Evolutionary conservation across 2,888 invertebrate genomes (phyloP).

Genomic region (Cosmia pyralina): DNA sequence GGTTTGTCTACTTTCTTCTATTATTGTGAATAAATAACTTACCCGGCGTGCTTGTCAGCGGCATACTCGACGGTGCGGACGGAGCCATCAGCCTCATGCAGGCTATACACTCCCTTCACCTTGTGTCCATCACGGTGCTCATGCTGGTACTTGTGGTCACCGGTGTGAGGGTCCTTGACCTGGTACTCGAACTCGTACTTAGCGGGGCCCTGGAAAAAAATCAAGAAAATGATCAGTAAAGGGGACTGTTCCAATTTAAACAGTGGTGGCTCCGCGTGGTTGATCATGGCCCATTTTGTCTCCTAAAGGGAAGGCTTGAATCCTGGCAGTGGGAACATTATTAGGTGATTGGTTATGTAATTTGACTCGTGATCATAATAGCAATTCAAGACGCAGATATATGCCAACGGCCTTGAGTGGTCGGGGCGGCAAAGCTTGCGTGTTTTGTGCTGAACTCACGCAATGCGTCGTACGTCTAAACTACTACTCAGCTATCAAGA

Average conservation of each 20-base stretch:
- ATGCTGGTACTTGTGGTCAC: constrained; percentile 90
- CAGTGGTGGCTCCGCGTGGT: background rate
- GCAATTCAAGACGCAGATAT: background rate
- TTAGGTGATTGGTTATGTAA: background rate
- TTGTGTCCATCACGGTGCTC: constrained; percentile 90
- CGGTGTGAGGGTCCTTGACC: constrained; percentile 89
- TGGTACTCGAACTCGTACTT: constrained; percentile 89
- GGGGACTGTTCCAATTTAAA: background rate
- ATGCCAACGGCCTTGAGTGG: too few species aligned
- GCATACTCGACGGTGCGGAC: constrained; percentile 86
- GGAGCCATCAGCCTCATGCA: constrained; percentile 86
- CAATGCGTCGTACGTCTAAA: too few species aligned
- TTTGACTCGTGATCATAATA: background rate
- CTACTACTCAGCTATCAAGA: too few species aligned
- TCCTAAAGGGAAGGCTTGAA: background rate
- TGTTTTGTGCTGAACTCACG: too few species aligned
- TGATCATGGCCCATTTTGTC: background rate
- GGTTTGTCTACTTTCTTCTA: too few species aligned
- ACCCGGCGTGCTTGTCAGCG: constrained; percentile 86
- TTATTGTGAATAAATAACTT: constrained; percentile 46
- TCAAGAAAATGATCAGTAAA: background rate
- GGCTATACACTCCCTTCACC: constrained; percentile 88
- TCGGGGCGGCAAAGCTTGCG: too few species aligned
- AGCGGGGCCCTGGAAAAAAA: constrained; percentile 80
- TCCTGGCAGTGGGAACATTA: background rate